Percentiles rank a stretch among this genome's conserved stretches.
These are phyloP conservation scores for Matsumyia berberina DNA, from an alignment of 2,888 invertebrate genomes.

Conservation along the genomic window DNA sequence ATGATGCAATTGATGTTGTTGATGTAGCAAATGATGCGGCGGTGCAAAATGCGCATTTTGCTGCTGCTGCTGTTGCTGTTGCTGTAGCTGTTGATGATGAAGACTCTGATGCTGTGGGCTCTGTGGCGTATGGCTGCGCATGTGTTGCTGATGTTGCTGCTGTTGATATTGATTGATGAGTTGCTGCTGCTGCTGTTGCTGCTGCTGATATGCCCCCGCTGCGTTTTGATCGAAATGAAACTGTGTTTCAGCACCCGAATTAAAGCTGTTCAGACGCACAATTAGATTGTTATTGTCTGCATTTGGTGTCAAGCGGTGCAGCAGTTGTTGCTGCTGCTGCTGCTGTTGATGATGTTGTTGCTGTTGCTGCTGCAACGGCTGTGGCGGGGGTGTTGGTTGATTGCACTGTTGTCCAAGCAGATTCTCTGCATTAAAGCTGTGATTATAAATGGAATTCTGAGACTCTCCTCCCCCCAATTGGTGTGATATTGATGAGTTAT, in stretches of 20 bases:
- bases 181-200: slow-evolving; percentile 82
- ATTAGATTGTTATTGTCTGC: slow-evolving; percentile 81
- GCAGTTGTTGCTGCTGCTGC: slow-evolving; percentile 77
- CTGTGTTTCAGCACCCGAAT: slow-evolving; percentile 80
- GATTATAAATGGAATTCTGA: slow-evolving; percentile 83
- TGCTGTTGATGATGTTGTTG: slow-evolving; percentile 77
- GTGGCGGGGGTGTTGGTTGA: slow-evolving; percentile 78
- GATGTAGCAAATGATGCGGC: slow-evolving; percentile 79
- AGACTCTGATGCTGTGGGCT: slow-evolving; percentile 80
- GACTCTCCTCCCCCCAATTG: slow-evolving; percentile 83
- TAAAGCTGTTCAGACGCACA: slow-evolving; percentile 82
- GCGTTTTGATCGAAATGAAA: slow-evolving; percentile 82
- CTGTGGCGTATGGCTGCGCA: slow-evolving; percentile 80
- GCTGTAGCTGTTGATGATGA: slow-evolving; percentile 81
- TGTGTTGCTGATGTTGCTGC: slow-evolving; percentile 79
- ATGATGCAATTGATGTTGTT: slow-evolving; percentile 79
- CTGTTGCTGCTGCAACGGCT: slow-evolving; percentile 73
- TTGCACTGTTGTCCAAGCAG: slow-evolving; percentile 80
- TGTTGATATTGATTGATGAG: slow-evolving; percentile 76
- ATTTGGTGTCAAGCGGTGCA: slow-evolving; percentile 81
- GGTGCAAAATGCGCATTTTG: slow-evolving; percentile 78
- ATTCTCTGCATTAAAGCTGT: slow-evolving; percentile 83
- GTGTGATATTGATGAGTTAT: slow-evolving; percentile 83
- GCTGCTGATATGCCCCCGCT: slow-evolving; percentile 81
- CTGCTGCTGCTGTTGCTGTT: slow-evolving; percentile 81